Evolutionary conservation across 2,888 invertebrate species (phyloP).

Genomic region (Bellardia pandia): DNA sequence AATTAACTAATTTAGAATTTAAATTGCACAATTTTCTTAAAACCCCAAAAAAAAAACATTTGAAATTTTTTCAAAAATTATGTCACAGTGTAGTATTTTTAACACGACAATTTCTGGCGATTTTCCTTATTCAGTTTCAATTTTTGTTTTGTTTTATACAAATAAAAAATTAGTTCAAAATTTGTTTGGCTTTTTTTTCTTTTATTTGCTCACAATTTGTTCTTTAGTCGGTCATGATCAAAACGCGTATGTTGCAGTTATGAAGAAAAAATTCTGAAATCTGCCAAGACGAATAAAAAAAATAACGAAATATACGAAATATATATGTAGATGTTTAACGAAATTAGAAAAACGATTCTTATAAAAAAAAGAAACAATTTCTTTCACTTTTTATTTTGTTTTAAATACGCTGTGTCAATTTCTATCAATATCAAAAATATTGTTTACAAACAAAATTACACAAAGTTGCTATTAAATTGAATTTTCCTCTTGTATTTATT

Average conservation of each 20-base stretch:
- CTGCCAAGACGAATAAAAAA: constrained; percentile 44
- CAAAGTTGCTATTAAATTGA: constrained; percentile 12
- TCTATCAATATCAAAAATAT: constrained; percentile 53
- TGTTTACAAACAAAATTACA: constrained; percentile 69
- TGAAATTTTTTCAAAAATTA: constrained; percentile 65
- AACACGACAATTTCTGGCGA: constrained; percentile 54
- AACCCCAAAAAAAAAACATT: background rate
- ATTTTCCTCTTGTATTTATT: constrained; percentile 22
- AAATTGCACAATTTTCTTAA: constrained; percentile 70
- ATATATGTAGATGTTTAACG: background rate
- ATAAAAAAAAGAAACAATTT: constrained; percentile 24
- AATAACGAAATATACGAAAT: constrained; percentile 23
- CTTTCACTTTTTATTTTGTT: constrained; percentile 48
- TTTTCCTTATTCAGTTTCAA: constrained; percentile 58
- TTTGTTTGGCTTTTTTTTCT: constrained; percentile 70
- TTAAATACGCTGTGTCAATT: constrained; percentile 64
- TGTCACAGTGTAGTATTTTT: constrained; percentile 74
- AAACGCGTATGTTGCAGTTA: constrained; percentile 67
- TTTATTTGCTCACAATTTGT: constrained; percentile 51
- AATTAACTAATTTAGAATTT: background rate
- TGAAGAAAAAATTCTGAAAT: constrained; percentile 51
- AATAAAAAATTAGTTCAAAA: constrained; percentile 57
- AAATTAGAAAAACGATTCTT: constrained; percentile 29
- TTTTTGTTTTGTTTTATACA: constrained; percentile 50
- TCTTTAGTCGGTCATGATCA: constrained; percentile 83